Evolutionary conservation across 2,113 vertebrate species (phyloP).

Genomic region (Syngnathoides biaculeatus): DNA sequence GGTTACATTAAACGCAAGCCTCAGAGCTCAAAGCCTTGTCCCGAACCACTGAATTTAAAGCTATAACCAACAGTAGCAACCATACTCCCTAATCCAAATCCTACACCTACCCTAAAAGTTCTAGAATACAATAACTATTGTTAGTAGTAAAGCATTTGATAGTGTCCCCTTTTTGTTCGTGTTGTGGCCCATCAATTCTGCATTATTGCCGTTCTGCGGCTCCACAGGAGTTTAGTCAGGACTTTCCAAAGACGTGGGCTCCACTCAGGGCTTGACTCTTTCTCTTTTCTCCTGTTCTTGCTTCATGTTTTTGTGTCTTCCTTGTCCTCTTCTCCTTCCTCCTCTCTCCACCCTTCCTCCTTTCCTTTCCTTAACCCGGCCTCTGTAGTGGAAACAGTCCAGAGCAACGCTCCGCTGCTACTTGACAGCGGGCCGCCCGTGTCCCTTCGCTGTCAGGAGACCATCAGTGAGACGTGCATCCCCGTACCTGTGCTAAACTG

Average conservation of each 20-base stretch:
- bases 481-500: slow-evolving; percentile 90
- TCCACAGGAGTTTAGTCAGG: slow-evolving; percentile 1
- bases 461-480: slow-evolving; percentile 94
- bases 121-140: not conserved
- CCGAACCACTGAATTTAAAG: too few species aligned
- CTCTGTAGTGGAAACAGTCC: slow-evolving; percentile 91
- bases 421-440: slow-evolving; percentile 83
- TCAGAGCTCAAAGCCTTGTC: too few species aligned
- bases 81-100: too few species aligned
- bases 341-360: slow-evolving; percentile 35
- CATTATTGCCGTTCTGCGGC: not conserved
- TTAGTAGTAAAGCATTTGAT: not conserved
- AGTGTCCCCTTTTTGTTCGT: not conserved
- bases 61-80: too few species aligned
- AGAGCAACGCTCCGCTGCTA: slow-evolving; percentile 90
- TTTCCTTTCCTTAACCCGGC: slow-evolving; percentile 44
- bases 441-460: slow-evolving; percentile 83
- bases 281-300: slow-evolving; percentile 54
- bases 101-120: too few species aligned
- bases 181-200: not conserved
- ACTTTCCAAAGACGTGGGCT: slow-evolving; percentile 12
- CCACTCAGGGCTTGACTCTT: slow-evolving; percentile 42
- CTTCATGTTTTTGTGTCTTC: slow-evolving; percentile 75
- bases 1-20: too few species aligned
- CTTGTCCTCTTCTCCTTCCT: slow-evolving; percentile 71